Percentiles rank a stretch among this genome's conserved stretches.
Conservation (phyloP, 92 coral and sea anemone species). For the Palythoa heliodiscus region DNA sequence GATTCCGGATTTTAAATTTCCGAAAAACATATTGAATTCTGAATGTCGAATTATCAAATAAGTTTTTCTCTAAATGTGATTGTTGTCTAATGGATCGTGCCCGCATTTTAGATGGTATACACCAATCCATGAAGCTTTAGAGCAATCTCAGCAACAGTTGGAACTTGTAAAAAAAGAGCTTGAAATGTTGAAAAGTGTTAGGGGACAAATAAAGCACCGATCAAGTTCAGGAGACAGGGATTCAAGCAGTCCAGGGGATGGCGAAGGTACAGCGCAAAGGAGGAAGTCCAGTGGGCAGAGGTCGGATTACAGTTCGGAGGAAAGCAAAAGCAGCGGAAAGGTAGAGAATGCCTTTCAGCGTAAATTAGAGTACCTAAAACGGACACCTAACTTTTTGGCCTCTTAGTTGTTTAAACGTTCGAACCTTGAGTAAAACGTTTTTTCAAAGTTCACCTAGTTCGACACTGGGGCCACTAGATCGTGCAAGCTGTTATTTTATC, state of each 20-base stretch:
- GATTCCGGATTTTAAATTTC: neutral
- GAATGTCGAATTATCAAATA: too few species aligned
- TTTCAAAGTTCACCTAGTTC: neutral
- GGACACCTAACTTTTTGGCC: neutral
- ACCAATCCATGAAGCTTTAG: conserved; percentile 86
- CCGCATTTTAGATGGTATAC: conserved; percentile 76
- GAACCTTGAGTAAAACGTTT: neutral
- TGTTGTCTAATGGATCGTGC: neutral
- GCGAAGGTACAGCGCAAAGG: neutral
- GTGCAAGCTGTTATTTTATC: too few species aligned
- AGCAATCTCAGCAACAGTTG: conserved; percentile 63
- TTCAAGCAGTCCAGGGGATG: neutral
- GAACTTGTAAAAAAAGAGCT: conserved; percentile 69
- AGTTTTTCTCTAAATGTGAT: too few species aligned
- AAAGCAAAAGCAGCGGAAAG: neutral
- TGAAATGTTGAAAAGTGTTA: conserved; percentile 53
- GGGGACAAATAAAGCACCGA: conserved; percentile 30
- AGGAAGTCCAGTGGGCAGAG: conserved; percentile 10
- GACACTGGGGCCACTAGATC: too few species aligned
- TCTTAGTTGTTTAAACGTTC: neutral
- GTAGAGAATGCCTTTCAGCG: neutral
- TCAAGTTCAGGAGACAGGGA: neutral
- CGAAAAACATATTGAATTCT: neutral
- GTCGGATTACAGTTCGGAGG: neutral
- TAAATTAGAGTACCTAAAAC: neutral